Base-by-base conservation (phyloP, 2,888 invertebrate genomes). In the Metacarcinus magister region DNA sequence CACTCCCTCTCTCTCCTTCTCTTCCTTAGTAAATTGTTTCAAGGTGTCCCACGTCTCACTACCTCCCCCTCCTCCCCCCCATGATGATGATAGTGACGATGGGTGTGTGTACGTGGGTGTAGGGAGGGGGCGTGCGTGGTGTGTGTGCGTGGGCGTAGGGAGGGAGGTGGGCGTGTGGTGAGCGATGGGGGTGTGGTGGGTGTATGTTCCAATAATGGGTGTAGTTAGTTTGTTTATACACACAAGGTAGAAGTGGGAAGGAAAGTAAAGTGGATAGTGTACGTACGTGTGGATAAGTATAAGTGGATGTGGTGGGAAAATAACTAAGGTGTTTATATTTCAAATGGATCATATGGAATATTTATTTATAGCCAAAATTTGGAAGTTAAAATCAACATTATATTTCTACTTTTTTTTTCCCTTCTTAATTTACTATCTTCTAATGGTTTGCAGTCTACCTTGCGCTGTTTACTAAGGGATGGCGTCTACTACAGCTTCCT, bases 1-100 rank as follows among this genome's bases (percentile, higher is more conserved):
- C 90, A 2, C 90, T 90, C 90, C 8, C 91, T 46, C 91, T 91
- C 91, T 46, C 46, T n/a, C 91, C 44, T 23, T 46, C 91, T 91
- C 44, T 44, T 19, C 44, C 44, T 91, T 28, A 0, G 44, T 91
- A 23, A 44, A 91, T 44, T 39, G 90, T 91, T 91, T 91, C 91
- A 44, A 90, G 13, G 44, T 43, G 90, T 90, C 90, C 23, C 44
- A 32, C 3, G 16, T 28, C 39, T 19, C 28, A 13, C 13, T 39
- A 90, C 19, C 44, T 44, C 39, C n/a, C n/a, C n/a, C n/a, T 19
- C 43, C 32, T 32, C 2, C 19, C 44, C 39, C 16, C 44, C 90
- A 39, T 19, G 39, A 1, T 23, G 44, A 44, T 43, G 10, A 44
- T n/a, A 90, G 13, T 10, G 67, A 3, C 54, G 54, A 23, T 82